Conservation (phyloP, 2,113 vertebrate species). For the Crotalus horridus region DNA sequence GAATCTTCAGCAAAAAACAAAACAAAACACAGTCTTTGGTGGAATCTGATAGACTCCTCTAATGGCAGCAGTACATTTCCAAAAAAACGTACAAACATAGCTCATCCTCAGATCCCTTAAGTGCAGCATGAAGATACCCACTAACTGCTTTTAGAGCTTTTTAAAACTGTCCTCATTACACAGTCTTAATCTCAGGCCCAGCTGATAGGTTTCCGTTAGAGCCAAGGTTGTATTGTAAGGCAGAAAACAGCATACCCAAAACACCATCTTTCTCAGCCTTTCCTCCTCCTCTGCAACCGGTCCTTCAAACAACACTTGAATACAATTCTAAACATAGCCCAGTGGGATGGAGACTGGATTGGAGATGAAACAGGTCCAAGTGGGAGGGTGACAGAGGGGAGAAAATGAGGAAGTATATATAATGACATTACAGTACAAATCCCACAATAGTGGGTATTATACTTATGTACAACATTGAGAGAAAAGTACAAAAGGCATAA, state of each 20-base stretch:
- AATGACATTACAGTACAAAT: not conserved
- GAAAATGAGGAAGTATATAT: not conserved
- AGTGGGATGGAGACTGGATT: not conserved
- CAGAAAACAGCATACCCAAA: not conserved
- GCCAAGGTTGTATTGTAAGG: not conserved
- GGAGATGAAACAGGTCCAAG: not conserved
- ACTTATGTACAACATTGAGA: not conserved
- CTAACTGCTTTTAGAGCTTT: not conserved
- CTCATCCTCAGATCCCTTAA: not conserved
- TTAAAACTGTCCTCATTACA: not conserved
- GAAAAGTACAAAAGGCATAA: not conserved
- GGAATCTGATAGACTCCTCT: no score
- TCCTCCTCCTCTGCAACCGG: not conserved
- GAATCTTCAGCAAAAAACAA: not conserved
- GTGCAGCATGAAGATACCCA: not conserved
- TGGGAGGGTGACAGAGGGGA: not conserved
- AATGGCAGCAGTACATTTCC: not conserved
- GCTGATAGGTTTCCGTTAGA: not conserved
- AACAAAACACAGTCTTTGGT: not conserved
- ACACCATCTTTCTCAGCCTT: not conserved
- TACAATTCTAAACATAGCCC: not conserved
- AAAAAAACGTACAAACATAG: not conserved
- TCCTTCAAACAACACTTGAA: not conserved
- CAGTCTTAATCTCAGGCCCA: not conserved
- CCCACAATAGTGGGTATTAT: not conserved